Conservation (phyloP, 2,797 vertebrate genomes). For the Amblyopsis hoosieri region DNA sequence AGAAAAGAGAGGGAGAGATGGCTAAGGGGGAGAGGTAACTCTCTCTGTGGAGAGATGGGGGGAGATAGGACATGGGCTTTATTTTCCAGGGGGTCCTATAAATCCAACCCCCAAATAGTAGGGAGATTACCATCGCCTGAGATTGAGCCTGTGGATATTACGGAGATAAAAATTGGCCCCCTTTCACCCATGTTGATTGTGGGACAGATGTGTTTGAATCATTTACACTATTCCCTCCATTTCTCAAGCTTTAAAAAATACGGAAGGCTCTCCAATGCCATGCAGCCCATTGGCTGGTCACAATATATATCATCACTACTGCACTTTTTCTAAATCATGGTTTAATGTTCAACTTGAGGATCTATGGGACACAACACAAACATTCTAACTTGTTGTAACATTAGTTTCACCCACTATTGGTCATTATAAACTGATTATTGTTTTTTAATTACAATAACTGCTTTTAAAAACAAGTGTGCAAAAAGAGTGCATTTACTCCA, state of each 20-base stretch:
- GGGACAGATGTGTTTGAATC: constrained; percentile 25
- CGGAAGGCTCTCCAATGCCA: constrained; percentile 2
- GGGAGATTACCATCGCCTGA: background rate
- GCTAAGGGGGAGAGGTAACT: constrained; percentile 26
- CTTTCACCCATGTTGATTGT: background rate
- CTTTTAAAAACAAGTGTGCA: no score
- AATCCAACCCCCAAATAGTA: background rate
- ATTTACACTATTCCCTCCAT: constrained; percentile 2
- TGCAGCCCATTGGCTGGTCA: no score
- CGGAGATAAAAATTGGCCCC: background rate
- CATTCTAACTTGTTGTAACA: no score
- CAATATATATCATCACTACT: background rate
- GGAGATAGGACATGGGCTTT: background rate
- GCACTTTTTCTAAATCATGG: background rate
- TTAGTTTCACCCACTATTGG: no score
- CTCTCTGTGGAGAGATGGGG: background rate
- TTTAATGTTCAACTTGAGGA: background rate
- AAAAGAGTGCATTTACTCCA: no score
- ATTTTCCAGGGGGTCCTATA: background rate
- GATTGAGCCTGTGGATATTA: background rate
- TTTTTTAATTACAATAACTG: background rate
- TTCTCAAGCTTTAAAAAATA: background rate
- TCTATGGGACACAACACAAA: background rate
- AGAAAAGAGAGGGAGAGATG: constrained; percentile 13
- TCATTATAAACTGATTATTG: background rate